Evolutionary conservation across 2,888 invertebrate genomes (phyloP).

Genomic region (Meganola albula): DNA sequence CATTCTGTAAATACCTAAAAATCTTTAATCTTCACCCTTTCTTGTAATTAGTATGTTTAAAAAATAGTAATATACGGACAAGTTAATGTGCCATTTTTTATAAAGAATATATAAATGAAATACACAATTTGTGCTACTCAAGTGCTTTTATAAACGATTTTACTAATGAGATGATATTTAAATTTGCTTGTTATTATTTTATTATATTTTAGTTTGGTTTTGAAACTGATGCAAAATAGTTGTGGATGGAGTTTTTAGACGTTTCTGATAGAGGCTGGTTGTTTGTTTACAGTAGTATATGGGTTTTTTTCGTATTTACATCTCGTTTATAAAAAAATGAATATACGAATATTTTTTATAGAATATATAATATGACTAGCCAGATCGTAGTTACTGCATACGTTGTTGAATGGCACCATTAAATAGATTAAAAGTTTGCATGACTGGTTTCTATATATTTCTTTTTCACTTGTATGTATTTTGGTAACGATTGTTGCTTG

Average conservation of each 20-base stretch:
- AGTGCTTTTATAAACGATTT: constrained; percentile 71
- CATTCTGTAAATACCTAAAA: constrained; percentile 68
- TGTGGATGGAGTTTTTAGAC: constrained; percentile 40
- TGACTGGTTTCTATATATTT: constrained; percentile 19
- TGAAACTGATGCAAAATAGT: constrained; percentile 46
- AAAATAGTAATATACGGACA: constrained; percentile 50
- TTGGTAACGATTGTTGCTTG: constrained; percentile 20
- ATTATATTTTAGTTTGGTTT: constrained; percentile 42
- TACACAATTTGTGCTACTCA: constrained; percentile 64
- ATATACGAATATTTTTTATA: constrained; percentile 26
- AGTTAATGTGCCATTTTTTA: constrained; percentile 69
- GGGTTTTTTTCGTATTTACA: constrained; percentile 17
- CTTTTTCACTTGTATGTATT: constrained; percentile 16
- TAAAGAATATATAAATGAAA: constrained; percentile 33
- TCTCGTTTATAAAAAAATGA: no score
- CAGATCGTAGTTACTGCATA: not conserved
- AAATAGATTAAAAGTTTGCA: constrained; percentile 26
- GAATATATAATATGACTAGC: constrained; percentile 11
- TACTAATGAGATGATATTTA: constrained; percentile 62
- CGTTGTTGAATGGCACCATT: constrained; percentile 21
- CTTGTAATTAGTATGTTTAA: constrained; percentile 42
- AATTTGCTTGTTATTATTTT: constrained; percentile 72
- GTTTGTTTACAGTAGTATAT: constrained; percentile 35
- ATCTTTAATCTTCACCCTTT: constrained; percentile 47
- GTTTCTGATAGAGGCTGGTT: constrained; percentile 30